Evolutionary conservation across 1,140 invertebrate species (phyloP).

Genomic region (Trigoniulus corallinus): DNA sequence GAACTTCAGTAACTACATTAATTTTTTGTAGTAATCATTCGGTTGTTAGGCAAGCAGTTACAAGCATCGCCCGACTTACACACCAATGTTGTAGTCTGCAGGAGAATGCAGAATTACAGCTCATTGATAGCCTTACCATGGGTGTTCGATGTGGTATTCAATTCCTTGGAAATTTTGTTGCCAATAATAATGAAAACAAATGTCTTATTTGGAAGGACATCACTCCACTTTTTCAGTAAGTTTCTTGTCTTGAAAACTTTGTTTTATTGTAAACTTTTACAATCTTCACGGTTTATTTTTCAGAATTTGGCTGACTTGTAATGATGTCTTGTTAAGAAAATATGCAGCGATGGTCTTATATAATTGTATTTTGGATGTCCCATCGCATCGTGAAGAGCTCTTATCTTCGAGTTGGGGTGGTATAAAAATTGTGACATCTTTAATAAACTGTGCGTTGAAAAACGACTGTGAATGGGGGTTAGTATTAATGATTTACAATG

Average conservation of each 20-base stretch:
- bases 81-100: no score
- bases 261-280: conserved; percentile 4
- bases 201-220: conserved; percentile 9
- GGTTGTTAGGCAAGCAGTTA: no score
- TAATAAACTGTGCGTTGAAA: neutral
- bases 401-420: conserved; percentile 14
- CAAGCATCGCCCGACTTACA: no score
- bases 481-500: neutral
- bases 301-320: conserved; percentile 4
- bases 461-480: conserved; percentile 13
- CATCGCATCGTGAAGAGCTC: neutral
- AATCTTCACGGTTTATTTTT: conserved; percentile 3
- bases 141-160: conserved; percentile 13
- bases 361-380: conserved; percentile 11
- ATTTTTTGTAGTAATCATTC: no score
- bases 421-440: conserved; percentile 11
- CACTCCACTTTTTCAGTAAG: conserved; percentile 11
- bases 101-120: no score
- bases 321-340: conserved; percentile 12
- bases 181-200: conserved; percentile 13
- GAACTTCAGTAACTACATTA: no score
- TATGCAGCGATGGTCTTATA: conserved; percentile 15
- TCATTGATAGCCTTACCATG: no score
- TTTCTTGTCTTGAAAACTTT: neutral
- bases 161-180: conserved; percentile 17